phyloP scores from a whole-genome alignment of 2,888 invertebrate species.

The Oscheius sp. region DNA sequence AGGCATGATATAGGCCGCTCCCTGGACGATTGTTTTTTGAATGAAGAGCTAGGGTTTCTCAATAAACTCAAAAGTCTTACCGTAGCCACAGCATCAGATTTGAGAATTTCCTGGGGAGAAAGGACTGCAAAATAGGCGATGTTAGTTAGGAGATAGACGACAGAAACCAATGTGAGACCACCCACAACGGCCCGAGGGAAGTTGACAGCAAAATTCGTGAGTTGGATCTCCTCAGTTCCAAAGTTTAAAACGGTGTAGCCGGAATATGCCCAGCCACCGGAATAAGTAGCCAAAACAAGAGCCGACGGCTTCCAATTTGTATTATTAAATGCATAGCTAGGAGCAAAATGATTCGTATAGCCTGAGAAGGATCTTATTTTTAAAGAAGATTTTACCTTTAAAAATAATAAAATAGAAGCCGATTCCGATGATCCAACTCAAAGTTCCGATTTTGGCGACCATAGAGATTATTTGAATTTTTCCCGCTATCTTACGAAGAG shows the following conservation, averaged over 20 bases:
- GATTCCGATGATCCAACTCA: slow-evolving; percentile 44
- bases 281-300: too few relatives aligned
- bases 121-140: slow-evolving; percentile 48
- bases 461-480: slow-evolving; percentile 9
- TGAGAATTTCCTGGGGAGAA: slow-evolving; percentile 43
- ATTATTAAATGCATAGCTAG: slow-evolving; percentile 44
- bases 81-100: slow-evolving; percentile 50
- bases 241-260: too few relatives aligned
- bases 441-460: slow-evolving; percentile 39
- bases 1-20: slow-evolving; percentile 42
- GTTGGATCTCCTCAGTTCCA: too few relatives aligned
- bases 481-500: slow-evolving; percentile 24
- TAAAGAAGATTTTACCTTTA: slow-evolving; percentile 29
- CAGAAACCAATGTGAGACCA: too few relatives aligned
- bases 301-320: too few relatives aligned
- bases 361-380: too few relatives aligned
- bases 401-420: slow-evolving; percentile 48
- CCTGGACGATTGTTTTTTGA: slow-evolving; percentile 42
- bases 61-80: slow-evolving; percentile 26
- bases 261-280: too few relatives aligned
- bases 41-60: slow-evolving; percentile 42
- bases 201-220: too few relatives aligned
- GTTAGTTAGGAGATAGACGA: slow-evolving; percentile 40
- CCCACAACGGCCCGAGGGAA: too few relatives aligned
- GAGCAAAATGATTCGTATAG: slow-evolving; percentile 37